phyloP scores from a whole-genome alignment of 2,888 invertebrate genomes.

The Lepetodrilus schrolli region DNA sequence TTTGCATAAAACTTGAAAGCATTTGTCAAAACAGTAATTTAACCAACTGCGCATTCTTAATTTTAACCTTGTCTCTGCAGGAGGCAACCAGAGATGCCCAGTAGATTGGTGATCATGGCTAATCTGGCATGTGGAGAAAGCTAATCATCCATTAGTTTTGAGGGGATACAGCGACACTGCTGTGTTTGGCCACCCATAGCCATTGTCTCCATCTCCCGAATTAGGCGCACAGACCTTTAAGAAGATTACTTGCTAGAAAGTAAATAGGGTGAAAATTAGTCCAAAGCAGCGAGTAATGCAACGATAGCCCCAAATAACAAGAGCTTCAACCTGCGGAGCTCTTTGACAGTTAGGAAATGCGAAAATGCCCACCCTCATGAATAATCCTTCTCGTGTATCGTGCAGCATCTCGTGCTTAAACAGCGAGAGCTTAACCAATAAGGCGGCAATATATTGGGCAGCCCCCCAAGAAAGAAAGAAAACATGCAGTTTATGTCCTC shows the following conservation, averaged over 20 bases:
- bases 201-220: too few relatives aligned
- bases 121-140: too few relatives aligned
- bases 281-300: background rate
- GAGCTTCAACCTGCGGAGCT: background rate
- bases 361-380: background rate
- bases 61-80: too few relatives aligned
- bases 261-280: conserved; percentile 17
- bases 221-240: too few relatives aligned
- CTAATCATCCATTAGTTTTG: background rate
- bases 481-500: background rate
- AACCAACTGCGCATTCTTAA: too few relatives aligned
- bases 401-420: background rate
- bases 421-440: background rate
- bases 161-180: background rate
- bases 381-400: background rate
- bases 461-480: conserved; percentile 10
- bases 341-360: background rate
- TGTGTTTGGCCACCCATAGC: background rate
- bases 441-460: background rate
- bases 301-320: background rate
- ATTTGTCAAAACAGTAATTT: too few relatives aligned
- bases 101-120: too few relatives aligned
- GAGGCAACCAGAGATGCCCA: too few relatives aligned
- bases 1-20: too few relatives aligned
- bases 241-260: background rate